Percentiles rank a stretch among this genome's conserved stretches.
Conservation (phyloP, 64 coral and sea anemone species). For the Platygyra sinensis region DNA sequence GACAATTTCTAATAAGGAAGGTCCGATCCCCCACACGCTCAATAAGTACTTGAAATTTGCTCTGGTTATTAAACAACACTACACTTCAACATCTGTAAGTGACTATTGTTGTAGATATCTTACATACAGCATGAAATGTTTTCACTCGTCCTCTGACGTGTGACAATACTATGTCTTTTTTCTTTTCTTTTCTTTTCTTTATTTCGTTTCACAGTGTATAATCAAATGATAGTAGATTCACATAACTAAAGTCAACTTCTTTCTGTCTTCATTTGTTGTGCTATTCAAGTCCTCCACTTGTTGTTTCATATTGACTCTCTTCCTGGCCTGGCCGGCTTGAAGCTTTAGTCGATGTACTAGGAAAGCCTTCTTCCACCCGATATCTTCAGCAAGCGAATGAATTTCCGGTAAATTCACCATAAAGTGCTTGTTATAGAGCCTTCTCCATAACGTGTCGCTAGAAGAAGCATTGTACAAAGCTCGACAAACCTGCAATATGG, state of each 20-base stretch:
- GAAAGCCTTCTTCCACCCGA: slow-evolving; percentile 36
- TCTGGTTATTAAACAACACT: too few species aligned
- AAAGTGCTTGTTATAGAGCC: slow-evolving; percentile 4
- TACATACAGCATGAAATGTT: too few species aligned
- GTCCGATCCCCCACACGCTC: too few species aligned
- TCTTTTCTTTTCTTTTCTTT: too few species aligned
- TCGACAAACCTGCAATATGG: slow-evolving; percentile 8
- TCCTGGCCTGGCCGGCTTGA: neutral
- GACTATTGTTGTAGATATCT: too few species aligned
- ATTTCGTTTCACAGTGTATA: neutral
- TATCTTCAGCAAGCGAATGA: neutral
- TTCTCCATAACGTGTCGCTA: neutral
- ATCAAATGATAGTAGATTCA: neutral
- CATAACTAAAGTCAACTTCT: neutral
- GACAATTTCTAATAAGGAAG: too few species aligned
- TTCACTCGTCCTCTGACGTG: too few species aligned
- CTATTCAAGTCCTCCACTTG: neutral
- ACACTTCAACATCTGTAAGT: too few species aligned
- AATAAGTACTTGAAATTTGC: too few species aligned
- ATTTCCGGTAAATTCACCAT: neutral
- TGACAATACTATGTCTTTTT: too few species aligned
- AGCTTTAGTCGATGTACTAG: neutral
- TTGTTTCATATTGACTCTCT: neutral
- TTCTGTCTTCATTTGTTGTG: neutral
- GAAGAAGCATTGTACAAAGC: slow-evolving; percentile 10